Conservation (phyloP, 2,888 invertebrate genomes). For the Hedychridium roseum region DNA sequence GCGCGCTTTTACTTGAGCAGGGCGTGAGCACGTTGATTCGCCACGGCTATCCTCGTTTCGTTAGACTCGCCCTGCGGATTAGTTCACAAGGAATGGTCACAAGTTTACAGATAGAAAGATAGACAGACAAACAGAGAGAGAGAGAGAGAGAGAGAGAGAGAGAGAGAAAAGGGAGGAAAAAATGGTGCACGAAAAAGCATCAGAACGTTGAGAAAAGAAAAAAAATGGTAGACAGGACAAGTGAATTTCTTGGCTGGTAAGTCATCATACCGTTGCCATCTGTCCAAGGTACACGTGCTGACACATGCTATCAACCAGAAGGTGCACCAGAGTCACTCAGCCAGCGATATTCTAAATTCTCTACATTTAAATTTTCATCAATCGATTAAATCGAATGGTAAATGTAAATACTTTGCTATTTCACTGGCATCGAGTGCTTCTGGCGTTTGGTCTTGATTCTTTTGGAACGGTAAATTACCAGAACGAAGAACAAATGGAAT, state of each 20-base stretch:
- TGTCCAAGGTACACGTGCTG: conserved; percentile 40
- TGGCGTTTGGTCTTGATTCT: no score
- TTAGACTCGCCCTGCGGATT: conserved; percentile 83
- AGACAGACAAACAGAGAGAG: conserved; percentile 4
- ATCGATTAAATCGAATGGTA: no score
- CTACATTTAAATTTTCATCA: no score
- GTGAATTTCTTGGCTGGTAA: conserved; percentile 20
- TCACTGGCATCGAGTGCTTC: no score
- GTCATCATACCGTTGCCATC: no score
- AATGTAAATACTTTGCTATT: no score
- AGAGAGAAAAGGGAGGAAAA: conserved; percentile 14
- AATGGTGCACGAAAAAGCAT: conserved; percentile 12
- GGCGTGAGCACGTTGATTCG: conserved; percentile 96
- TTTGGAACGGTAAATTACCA: no score
- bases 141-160: conserved; percentile 7
- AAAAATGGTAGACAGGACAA: conserved; percentile 9
- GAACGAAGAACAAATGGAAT: no score
- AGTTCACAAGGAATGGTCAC: conserved; percentile 8
- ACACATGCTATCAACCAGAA: conserved; percentile 29
- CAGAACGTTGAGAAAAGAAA: conserved; percentile 6
- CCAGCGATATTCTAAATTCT: no score
- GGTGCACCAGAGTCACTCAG: no score
- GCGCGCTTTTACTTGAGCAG: conserved; percentile 82
- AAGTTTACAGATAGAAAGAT: conserved; percentile 12
- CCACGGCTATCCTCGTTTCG: conserved; percentile 94